These are phyloP conservation scores for Deroplatys truncata DNA, from an alignment of 2,888 invertebrate genomes.

Conservation along the genomic window DNA sequence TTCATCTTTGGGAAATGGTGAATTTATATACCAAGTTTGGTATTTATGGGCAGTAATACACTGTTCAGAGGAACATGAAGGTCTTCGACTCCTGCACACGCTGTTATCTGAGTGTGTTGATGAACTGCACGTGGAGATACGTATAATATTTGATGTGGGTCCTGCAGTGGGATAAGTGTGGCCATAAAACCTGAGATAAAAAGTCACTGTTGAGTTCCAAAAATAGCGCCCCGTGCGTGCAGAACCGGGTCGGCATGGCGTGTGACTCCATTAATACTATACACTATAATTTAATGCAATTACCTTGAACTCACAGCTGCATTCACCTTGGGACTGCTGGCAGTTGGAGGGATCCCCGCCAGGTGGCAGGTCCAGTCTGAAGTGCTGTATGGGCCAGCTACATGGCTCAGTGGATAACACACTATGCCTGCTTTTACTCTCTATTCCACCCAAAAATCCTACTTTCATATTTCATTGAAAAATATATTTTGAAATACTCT, in stretches of 20 bases:
- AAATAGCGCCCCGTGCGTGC: not conserved
- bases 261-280: not conserved
- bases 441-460: no score
- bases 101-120: not conserved
- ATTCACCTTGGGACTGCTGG: not conserved
- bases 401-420: not conserved
- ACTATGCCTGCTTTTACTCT: no score
- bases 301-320: conserved; percentile 3
- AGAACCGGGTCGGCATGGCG: not conserved
- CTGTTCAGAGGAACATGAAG: not conserved
- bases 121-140: not conserved
- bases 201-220: not conserved
- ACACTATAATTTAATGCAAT: not conserved
- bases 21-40: no score
- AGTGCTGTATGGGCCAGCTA: not conserved
- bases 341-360: not conserved
- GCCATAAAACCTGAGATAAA: not conserved
- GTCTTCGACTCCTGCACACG: no score
- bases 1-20: no score
- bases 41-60: no score
- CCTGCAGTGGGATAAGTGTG: not conserved
- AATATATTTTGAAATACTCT: no score
- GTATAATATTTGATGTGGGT: no score
- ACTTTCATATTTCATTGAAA: no score
- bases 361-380: not conserved